A percentile compares a stretch with the other conserved stretches of the same genome.
These are phyloP conservation scores for Deroptyus accipitrinus DNA, from an alignment of 2,113 vertebrate species.

Conservation along the genomic window DNA sequence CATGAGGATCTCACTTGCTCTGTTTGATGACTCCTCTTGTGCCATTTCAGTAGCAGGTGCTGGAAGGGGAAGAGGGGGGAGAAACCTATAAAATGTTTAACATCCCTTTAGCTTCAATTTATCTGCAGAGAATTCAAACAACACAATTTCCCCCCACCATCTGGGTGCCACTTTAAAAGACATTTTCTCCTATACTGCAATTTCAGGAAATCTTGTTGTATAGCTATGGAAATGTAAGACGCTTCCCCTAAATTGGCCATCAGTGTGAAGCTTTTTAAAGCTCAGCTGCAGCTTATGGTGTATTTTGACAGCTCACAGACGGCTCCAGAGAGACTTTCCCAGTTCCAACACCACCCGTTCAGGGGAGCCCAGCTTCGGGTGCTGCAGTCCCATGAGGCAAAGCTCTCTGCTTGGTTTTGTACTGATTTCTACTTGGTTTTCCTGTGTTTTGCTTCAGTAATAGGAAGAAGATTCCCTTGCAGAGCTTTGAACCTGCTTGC, in stretches of 20 bases:
- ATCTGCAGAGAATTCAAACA: slow-evolving; percentile 30
- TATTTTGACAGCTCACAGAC: slow-evolving; percentile 42
- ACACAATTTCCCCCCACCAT: slow-evolving; percentile 46
- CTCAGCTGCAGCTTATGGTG: not conserved
- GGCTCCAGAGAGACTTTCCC: not conserved
- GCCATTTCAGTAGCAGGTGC: slow-evolving; percentile 17
- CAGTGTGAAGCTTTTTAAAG: slow-evolving; percentile 2
- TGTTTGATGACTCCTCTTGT: not conserved
- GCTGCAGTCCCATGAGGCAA: not conserved
- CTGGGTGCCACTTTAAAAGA: slow-evolving; percentile 55
- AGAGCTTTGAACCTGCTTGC: not conserved
- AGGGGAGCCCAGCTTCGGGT: not conserved
- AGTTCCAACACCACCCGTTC: not conserved
- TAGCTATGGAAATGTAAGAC: slow-evolving; percentile 34
- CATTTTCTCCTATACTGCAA: slow-evolving; percentile 42
- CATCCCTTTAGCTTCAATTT: slow-evolving; percentile 46
- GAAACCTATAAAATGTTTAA: slow-evolving; percentile 3
- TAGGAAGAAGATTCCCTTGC: not conserved
- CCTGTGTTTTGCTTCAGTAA: not conserved
- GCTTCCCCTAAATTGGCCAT: slow-evolving; percentile 12
- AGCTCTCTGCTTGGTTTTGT: not conserved
- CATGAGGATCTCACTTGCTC: not conserved
- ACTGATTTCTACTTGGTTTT: not conserved
- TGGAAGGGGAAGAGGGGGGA: not conserved
- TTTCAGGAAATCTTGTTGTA: slow-evolving; percentile 49